A percentile compares a stretch with the other conserved stretches of the same genome.
phyloP scores from a whole-genome alignment of 2,888 invertebrate species.

The Polydrusus cervinus region DNA sequence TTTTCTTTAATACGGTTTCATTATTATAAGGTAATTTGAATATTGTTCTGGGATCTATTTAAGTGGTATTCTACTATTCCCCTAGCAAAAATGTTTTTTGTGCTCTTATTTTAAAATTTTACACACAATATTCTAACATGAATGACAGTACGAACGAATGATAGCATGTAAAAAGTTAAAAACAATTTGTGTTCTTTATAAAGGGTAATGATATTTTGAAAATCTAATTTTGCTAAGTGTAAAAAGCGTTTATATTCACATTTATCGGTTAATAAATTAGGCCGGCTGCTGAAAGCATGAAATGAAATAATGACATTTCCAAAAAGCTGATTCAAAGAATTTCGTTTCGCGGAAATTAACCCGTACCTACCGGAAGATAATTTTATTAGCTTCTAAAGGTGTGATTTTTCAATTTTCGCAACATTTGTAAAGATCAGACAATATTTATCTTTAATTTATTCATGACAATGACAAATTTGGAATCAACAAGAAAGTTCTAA shows the following conservation, averaged over 20 bases:
- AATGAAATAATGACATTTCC: not conserved
- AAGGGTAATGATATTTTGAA: constrained; percentile 16
- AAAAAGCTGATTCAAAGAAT: not conserved
- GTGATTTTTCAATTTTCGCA: not conserved
- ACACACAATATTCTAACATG: constrained; percentile 9
- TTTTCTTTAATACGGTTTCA: too few relatives aligned
- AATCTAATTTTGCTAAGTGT: constrained; percentile 15
- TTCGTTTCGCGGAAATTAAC: not conserved
- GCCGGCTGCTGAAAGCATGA: not conserved
- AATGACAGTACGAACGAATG: constrained; percentile 2
- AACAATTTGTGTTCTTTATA: constrained; percentile 6
- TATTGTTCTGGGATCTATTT: not conserved
- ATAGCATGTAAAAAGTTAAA: not conserved
- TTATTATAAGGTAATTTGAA: not conserved
- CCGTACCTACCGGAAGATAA: not conserved
- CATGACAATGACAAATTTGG: too few relatives aligned
- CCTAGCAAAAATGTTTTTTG: constrained; percentile 1
- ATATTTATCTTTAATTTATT: too few relatives aligned
- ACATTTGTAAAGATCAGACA: not conserved
- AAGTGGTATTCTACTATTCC: not conserved
- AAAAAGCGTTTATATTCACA: not conserved
- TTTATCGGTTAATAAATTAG: not conserved
- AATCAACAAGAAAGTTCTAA: too few relatives aligned
- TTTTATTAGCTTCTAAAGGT: not conserved
- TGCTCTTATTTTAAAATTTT: constrained; percentile 2